Percentiles rank a stretch among this genome's conserved stretches.
Evolutionary conservation across 2,797 vertebrate genomes (phyloP).

Genomic region (Antrozous pallidus): DNA sequence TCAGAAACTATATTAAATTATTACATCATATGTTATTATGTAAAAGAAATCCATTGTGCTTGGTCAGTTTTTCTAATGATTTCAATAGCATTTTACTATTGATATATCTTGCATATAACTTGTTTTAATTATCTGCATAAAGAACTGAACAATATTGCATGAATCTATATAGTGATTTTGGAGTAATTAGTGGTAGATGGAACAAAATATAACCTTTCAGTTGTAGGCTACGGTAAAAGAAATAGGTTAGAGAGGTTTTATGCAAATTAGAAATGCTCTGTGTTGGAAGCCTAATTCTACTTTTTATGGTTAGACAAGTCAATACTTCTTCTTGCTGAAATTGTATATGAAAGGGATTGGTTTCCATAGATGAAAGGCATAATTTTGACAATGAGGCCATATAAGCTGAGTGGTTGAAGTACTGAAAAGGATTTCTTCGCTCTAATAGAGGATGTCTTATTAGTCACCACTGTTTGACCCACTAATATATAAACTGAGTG

Average conservation of each 20-base stretch:
- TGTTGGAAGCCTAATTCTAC: slow-evolving; percentile 88
- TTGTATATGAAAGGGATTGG: slow-evolving; percentile 86
- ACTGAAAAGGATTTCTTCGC: slow-evolving; percentile 84
- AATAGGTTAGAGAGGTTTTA: slow-evolving; percentile 86
- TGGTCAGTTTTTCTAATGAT: slow-evolving; percentile 82
- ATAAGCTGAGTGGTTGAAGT: slow-evolving; percentile 84
- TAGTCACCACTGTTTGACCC: slow-evolving; percentile 80
- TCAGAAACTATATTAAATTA: slow-evolving; percentile 80
- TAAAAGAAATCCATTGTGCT: slow-evolving; percentile 77
- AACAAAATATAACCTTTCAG: slow-evolving; percentile 85
- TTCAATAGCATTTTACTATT: slow-evolving; percentile 83
- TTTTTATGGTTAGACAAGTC: slow-evolving; percentile 88
- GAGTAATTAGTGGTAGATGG: slow-evolving; percentile 83
- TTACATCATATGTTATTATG: slow-evolving; percentile 80
- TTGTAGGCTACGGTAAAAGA: slow-evolving; percentile 83
- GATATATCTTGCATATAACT: slow-evolving; percentile 80
- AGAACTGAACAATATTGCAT: slow-evolving; percentile 80
- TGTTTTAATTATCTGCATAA: slow-evolving; percentile 83
- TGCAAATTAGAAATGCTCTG: slow-evolving; percentile 85
- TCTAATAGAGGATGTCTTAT: slow-evolving; percentile 82
- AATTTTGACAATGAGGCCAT: slow-evolving; percentile 85
- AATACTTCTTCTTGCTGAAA: slow-evolving; percentile 87
- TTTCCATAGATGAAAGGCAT: slow-evolving; percentile 86
- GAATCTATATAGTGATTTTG: slow-evolving; percentile 83
- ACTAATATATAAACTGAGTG: slow-evolving; percentile 66